Conservation (phyloP, 2,797 vertebrate genomes). For the Leptodactylus fallax region DNA sequence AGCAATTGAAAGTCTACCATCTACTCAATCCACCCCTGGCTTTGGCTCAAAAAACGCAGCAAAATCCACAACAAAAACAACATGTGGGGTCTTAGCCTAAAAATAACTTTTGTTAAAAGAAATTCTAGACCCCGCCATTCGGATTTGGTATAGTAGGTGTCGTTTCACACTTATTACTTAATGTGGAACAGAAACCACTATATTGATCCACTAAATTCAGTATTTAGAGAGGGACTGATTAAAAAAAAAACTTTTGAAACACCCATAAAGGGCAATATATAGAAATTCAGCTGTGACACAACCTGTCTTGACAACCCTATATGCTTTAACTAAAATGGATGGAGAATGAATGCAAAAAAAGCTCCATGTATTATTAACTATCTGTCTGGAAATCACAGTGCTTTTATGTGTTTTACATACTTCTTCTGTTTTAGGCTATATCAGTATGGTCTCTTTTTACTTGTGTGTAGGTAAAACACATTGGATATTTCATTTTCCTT, state of each 20-base stretch:
- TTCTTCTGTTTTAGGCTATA: neutral
- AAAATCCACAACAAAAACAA: no score
- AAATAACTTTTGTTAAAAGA: no score
- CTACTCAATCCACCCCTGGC: no score
- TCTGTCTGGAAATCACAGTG: neutral
- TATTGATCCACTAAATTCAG: neutral
- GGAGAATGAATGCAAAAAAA: neutral
- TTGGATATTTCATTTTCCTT: conserved; percentile 42
- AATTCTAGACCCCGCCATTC: no score
- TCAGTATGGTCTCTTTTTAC: neutral
- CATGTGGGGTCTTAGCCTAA: no score
- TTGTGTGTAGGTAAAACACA: conserved; percentile 29
- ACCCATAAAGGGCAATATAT: neutral
- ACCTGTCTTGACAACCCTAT: neutral
- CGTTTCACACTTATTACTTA: no score
- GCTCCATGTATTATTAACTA: neutral
- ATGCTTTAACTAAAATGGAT: neutral
- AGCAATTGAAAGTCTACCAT: no score
- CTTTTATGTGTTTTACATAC: neutral
- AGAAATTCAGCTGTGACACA: neutral
- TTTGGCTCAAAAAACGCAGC: no score
- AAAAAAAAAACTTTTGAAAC: neutral
- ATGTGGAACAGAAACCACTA: no score
- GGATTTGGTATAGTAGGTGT: no score
- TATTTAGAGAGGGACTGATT: neutral